Conservation (phyloP, 2,797 vertebrate species). For the Anguilla marmorata region DNA sequence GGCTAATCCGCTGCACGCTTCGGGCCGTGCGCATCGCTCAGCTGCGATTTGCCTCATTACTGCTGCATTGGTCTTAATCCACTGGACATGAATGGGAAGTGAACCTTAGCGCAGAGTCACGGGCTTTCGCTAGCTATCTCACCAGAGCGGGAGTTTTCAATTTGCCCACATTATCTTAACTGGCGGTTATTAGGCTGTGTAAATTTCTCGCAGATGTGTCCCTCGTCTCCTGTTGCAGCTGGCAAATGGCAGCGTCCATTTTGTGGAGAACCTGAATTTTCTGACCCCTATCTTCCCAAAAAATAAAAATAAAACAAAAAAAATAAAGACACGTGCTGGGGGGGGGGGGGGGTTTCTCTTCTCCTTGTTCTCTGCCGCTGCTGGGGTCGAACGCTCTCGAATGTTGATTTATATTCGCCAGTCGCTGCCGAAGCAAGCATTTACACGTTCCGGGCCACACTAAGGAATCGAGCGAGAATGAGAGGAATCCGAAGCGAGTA, state of each 20-base stretch:
- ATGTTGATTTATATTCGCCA: not conserved
- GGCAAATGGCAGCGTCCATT: not conserved
- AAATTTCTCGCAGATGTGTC: constrained; percentile 12
- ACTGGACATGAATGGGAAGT: not conserved
- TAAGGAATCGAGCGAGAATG: not conserved
- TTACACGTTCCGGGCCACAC: not conserved
- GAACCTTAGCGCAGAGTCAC: not conserved
- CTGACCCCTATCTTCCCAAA: not conserved
- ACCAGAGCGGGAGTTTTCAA: not conserved
- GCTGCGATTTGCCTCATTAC: not conserved
- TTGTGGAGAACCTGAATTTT: not conserved
- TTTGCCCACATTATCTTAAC: not conserved
- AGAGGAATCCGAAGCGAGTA: not conserved
- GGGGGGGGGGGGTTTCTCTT: not conserved
- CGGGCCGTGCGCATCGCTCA: not conserved
- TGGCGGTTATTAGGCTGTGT: not conserved
- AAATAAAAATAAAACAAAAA: not conserved
- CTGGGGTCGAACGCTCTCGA: not conserved
- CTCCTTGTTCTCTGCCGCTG: not conserved
- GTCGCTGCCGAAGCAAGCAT: constrained; percentile 2
- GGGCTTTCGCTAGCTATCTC: not conserved
- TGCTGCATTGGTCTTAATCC: constrained; percentile 8
- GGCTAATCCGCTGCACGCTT: not conserved
- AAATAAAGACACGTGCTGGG: not conserved
- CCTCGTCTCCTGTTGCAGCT: not conserved